phyloP scores from a whole-genome alignment of 1,140 invertebrate species.

The Pachypeltis micranthus region DNA sequence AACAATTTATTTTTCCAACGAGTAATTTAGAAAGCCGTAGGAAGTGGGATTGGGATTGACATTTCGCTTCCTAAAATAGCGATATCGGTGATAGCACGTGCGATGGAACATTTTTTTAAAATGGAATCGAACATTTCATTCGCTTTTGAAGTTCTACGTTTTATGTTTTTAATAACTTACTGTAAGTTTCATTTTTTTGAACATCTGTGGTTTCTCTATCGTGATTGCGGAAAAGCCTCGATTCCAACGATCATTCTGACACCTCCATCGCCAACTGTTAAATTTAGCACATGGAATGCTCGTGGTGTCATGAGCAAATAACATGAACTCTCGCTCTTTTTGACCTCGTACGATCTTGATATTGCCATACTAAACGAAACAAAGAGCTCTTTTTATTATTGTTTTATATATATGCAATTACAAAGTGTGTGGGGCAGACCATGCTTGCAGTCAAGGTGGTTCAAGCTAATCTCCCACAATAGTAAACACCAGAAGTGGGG shows the following conservation, averaged over 20 bases:
- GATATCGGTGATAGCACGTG: no score
- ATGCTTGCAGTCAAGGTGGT: not conserved
- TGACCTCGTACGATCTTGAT: not conserved
- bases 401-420: not conserved
- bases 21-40: no score
- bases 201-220: no score
- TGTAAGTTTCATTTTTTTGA: no score
- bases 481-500: not conserved
- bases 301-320: not conserved
- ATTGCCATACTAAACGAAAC: not conserved
- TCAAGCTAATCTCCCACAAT: not conserved
- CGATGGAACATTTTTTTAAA: no score
- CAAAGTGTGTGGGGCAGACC: not conserved
- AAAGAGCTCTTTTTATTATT: not conserved
- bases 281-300: not conserved
- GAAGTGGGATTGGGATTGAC: no score
- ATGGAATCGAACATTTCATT: no score
- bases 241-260: not conserved
- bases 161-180: no score
- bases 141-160: no score
- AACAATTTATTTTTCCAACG: no score
- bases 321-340: not conserved
- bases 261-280: not conserved
- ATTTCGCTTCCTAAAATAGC: no score
- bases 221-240: no score